Evolutionary conservation across 2,113 vertebrate genomes (phyloP).

Genomic region (Eulemur rufifrons): DNA sequence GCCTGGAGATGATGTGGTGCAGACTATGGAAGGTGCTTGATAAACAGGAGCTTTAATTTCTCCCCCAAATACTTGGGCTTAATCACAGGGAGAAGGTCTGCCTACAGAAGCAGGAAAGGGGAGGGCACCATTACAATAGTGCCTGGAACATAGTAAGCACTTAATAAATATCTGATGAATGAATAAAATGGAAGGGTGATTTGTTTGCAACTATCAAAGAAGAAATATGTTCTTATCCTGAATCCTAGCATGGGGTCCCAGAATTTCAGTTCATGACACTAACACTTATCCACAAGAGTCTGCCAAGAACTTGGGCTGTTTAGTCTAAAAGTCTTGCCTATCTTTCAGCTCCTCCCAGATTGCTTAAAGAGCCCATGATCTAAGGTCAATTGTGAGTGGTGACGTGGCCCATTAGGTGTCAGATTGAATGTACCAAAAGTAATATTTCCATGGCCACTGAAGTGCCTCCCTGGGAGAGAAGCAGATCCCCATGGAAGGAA

Average conservation of each 20-base stretch:
- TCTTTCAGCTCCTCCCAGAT: background rate
- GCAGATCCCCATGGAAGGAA: background rate
- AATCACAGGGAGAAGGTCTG: background rate
- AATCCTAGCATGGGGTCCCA: background rate
- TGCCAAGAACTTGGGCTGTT: background rate
- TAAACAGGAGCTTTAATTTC: background rate
- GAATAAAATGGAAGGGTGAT: background rate
- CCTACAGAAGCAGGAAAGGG: background rate
- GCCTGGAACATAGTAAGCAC: background rate
- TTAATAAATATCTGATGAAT: background rate
- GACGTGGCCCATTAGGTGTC: background rate
- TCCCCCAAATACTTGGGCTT: background rate
- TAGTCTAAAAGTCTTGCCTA: background rate
- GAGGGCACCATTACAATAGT: too few species aligned
- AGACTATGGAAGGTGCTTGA: background rate
- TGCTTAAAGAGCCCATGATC: background rate
- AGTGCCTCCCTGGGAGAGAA: background rate
- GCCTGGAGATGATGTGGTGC: background rate
- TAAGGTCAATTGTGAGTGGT: background rate
- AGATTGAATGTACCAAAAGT: background rate
- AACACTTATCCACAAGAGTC: background rate
- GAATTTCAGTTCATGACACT: background rate
- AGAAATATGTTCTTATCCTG: background rate
- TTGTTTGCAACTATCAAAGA: background rate
- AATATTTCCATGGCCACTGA: background rate